Evolutionary conservation across 2,888 invertebrate genomes (phyloP), one percentile per base, ranked within the genome.

Genomic region (Anorthoa munda): DNA sequence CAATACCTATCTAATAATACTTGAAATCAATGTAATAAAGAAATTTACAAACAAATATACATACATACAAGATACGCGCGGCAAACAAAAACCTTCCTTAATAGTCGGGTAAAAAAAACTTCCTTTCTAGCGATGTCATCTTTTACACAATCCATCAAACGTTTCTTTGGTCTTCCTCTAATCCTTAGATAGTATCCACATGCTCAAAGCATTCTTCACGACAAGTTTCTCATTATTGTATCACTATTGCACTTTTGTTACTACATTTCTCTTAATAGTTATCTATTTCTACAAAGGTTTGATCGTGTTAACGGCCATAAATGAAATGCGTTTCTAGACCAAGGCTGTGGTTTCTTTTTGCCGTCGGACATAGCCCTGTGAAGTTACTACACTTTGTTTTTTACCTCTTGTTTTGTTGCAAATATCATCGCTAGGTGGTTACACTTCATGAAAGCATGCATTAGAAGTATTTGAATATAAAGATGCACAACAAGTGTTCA

Each of bases 261-360:
- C 58, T 58, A 17, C 58, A 58, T 18, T 39, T 23, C 2, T 51
- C 15, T n/a, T 50, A 18, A 21, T n/a, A 56, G 46, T 39, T 58
- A 77, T 69, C 21, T 39, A 61, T 61, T 46, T 9, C 39, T 12
- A 64, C 26, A 56, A 60, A 64, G 12, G 46, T 63, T 31, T 50
- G n/a, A 48, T 64, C 66, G 46, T 45, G 55, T 53, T 39, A 12
- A 58, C 53, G 73, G 61, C 59, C 65, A 68, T 72, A 26, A 71
- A 76, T 69, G 66, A 66, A 72, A 77, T 73, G 65, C 71, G 72
- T 76, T 81, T 77, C 13, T 83, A 76, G 84, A 77, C 23, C 86
- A 80, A 84, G 80, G 84, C 31, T 73, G 31, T 63, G n/a, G 39
- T 64, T 82, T 70, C 65, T 77, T 66, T 53, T 48, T 46, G 59